Percentiles rank a stretch among this genome's conserved stretches.
Conservation (phyloP, 2,113 vertebrate genomes). For the Clarias gariepinus region DNA sequence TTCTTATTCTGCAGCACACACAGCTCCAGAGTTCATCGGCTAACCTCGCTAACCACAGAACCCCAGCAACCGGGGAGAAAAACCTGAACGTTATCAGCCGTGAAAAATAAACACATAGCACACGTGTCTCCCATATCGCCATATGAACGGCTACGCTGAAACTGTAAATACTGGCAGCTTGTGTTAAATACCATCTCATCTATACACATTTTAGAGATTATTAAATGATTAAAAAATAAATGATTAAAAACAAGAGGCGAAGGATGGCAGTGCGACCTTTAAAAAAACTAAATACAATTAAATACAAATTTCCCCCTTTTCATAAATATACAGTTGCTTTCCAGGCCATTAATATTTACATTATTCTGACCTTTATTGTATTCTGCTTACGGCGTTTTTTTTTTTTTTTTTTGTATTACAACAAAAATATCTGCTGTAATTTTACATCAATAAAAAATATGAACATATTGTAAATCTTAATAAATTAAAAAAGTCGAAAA, state of each 20-base stretch:
- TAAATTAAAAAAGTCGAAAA: neutral
- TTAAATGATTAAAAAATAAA: too few species aligned
- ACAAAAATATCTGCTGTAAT: neutral
- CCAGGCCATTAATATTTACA: too few species aligned
- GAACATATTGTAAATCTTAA: neutral
- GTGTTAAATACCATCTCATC: neutral
- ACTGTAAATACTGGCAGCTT: neutral
- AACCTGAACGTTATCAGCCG: neutral
- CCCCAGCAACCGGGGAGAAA: neutral
- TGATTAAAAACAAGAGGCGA: neutral
- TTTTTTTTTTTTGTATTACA: neutral
- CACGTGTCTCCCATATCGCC: neutral
- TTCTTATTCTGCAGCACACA: neutral
- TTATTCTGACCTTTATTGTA: neutral
- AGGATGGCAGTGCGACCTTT: too few species aligned
- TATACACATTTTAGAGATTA: too few species aligned
- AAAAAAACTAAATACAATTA: too few species aligned
- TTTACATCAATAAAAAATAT: neutral
- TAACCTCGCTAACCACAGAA: neutral
- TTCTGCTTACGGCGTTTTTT: neutral
- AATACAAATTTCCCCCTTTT: too few species aligned
- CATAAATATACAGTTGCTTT: neutral
- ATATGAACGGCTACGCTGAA: neutral
- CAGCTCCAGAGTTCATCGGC: neutral
- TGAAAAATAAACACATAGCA: neutral